These are phyloP conservation scores for Enteromius unitaeniatus DNA, from an alignment of 2,797 vertebrate genomes.

Conservation along the genomic window DNA sequence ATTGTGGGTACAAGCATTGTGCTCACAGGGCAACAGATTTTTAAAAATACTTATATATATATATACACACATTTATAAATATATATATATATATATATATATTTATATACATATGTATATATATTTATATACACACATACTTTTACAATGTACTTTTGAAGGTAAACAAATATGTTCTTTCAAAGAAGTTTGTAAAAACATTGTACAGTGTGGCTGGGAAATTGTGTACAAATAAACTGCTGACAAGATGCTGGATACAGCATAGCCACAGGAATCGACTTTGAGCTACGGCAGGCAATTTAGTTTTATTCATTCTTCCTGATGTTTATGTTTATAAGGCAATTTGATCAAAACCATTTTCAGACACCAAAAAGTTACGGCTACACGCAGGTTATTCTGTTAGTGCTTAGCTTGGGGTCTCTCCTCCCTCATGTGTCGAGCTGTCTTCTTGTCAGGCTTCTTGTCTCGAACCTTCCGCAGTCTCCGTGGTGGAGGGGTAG, in stretches of 20 bases:
- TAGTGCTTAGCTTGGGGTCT: slow-evolving; percentile 81
- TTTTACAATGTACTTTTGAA: slow-evolving; percentile 42
- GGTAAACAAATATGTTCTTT: slow-evolving; percentile 46
- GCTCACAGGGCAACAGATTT: slow-evolving; percentile 45
- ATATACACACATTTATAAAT: neutral
- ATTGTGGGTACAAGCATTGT: slow-evolving; percentile 42
- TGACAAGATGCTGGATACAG: slow-evolving; percentile 37
- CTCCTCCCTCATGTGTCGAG: slow-evolving; percentile 88
- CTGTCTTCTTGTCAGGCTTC: slow-evolving; percentile 84
- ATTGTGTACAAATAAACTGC: slow-evolving; percentile 18
- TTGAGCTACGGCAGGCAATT: slow-evolving; percentile 36
- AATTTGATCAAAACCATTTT: slow-evolving; percentile 54
- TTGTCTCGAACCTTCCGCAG: slow-evolving; percentile 82
- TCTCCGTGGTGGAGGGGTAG: slow-evolving; percentile 78
- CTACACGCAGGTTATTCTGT: slow-evolving; percentile 15
- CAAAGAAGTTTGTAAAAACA: slow-evolving; percentile 49
- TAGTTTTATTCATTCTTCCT: slow-evolving; percentile 32
- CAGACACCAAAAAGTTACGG: slow-evolving; percentile 44
- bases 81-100: neutral
- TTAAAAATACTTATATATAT: slow-evolving; percentile 17
- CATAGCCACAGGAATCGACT: slow-evolving; percentile 31
- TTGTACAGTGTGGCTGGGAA: slow-evolving; percentile 23
- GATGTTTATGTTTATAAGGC: slow-evolving; percentile 56
- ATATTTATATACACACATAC: slow-evolving; percentile 25
- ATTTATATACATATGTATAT: neutral